Base-by-base conservation (phyloP, 2,797 vertebrate species). In the Phrynocephalus vlangalii region DNA sequence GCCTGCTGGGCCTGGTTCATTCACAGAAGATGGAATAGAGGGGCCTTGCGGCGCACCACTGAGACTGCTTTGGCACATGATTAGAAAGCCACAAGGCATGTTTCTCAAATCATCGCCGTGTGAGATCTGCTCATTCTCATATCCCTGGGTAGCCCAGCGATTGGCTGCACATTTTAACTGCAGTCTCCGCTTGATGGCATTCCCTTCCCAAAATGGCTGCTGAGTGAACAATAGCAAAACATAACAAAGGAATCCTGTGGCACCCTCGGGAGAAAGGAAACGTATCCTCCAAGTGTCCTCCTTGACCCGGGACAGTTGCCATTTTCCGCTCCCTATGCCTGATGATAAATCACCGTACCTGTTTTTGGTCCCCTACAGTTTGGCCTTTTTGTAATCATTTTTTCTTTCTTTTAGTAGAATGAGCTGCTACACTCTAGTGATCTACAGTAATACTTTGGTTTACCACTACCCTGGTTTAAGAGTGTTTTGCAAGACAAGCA, bases 61-160 rank as follows among this genome's bases (percentile, higher is more conserved):
- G 97, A 97, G 97, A 97, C 97, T 96, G 96, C 97, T 98, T 97
- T 96, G 97, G 97, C 97, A 97, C 97, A 97, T 98, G 98, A 98
- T 98, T 98, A 98, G 97, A 97, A 97, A 97, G 97, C 97, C 96
- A 96, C 96, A 96, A 97, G 96, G 96, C 97, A 97, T 97, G 96
- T 97, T 97, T 97, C 38, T 44, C 96, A 97, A 97, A 97, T 97
- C 97, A 96, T 97, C 94, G 84, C 96, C 91, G 96, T 96, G 96
- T 97, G 97, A 97, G 97, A 96, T 97, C 97, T 89, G 95, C 96
- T 97, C 97, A 97, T 97, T 98, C 97, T 96, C 96, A 96, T 97
- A 95, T 97, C 96, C 97, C 97, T 95, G 96, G 96, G 96, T 96
- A 97, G 96, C 92, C 93, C 94, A 92, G 94, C 95, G 95, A 96